These are phyloP conservation scores for Alectoris magna DNA, from an alignment of 2,797 vertebrate species.

Conservation along the genomic window DNA sequence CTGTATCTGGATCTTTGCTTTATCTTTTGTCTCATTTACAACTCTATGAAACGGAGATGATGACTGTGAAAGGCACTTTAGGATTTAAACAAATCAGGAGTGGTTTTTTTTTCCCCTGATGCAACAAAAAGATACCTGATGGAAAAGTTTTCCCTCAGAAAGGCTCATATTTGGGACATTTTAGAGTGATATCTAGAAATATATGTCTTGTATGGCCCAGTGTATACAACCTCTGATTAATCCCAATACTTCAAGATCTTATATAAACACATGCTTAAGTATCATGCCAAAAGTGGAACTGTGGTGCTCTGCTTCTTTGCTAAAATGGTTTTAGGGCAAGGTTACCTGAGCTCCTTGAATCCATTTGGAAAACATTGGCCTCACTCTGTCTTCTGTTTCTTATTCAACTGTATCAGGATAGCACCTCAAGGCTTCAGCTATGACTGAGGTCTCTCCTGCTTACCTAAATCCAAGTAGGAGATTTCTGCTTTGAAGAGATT, in stretches of 20 bases:
- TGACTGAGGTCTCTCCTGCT: background rate
- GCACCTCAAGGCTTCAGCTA: background rate
- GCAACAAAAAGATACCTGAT: background rate
- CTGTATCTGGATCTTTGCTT: background rate
- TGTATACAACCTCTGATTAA: background rate
- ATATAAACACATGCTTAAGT: background rate
- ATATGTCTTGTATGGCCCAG: background rate
- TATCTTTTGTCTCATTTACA: background rate
- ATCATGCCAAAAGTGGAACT: background rate
- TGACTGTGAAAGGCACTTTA: background rate
- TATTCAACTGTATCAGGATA: background rate
- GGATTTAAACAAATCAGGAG: background rate
- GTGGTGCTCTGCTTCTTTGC: background rate
- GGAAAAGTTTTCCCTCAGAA: background rate
- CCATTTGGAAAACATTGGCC: background rate
- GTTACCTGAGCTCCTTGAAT: background rate
- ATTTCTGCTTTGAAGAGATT: background rate
- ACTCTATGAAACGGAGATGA: background rate
- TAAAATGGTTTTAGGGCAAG: background rate
- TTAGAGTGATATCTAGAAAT: background rate
- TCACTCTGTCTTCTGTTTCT: background rate
- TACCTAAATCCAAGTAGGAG: background rate
- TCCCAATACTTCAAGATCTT: background rate
- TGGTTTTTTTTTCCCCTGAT: background rate
- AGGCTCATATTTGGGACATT: background rate